Conservation (phyloP, 1,140 invertebrate species). For the Drosophila varians region DNA sequence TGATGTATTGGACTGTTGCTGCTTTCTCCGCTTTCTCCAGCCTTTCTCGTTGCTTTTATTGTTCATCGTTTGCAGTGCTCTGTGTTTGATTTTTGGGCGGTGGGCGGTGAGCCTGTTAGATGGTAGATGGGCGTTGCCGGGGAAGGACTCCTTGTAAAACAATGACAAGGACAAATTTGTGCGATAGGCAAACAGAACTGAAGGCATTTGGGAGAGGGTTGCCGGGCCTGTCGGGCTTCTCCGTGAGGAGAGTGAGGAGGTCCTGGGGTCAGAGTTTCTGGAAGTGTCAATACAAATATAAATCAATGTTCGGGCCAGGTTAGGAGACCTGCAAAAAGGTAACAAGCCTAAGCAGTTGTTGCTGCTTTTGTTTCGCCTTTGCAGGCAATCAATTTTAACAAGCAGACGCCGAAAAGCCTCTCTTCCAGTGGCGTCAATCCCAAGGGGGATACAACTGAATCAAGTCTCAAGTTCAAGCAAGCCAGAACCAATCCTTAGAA, state of each 20-base stretch:
- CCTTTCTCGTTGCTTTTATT: background rate
- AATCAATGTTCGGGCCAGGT: constrained; percentile 56
- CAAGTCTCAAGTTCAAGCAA: background rate
- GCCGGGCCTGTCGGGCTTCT: background rate
- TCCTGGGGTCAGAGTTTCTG: constrained; percentile 8
- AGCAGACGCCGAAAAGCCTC: constrained; percentile 21
- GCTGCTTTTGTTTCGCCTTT: constrained; percentile 10
- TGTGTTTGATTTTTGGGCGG: constrained; percentile 25
- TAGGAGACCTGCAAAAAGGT: constrained; percentile 43
- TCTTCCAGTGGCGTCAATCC: background rate
- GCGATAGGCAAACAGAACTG: constrained; percentile 47
- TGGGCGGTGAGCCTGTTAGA: too few species aligned
- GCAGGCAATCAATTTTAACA: constrained; percentile 71
- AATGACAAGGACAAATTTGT: constrained; percentile 73
- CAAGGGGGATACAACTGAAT: background rate
- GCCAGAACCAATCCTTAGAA: background rate
- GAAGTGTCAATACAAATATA: constrained; percentile 75
- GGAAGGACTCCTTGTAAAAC: constrained; percentile 56
- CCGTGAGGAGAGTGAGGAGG: background rate
- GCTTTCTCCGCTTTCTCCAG: background rate
- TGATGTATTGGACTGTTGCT: background rate
- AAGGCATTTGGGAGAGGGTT: background rate
- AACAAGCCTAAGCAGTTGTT: constrained; percentile 37
- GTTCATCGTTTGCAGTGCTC: background rate
- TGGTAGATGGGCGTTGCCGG: too few species aligned